These are phyloP conservation scores for Steatornis caripensis DNA, from an alignment of 2,113 vertebrate genomes.

Conservation along the genomic window DNA sequence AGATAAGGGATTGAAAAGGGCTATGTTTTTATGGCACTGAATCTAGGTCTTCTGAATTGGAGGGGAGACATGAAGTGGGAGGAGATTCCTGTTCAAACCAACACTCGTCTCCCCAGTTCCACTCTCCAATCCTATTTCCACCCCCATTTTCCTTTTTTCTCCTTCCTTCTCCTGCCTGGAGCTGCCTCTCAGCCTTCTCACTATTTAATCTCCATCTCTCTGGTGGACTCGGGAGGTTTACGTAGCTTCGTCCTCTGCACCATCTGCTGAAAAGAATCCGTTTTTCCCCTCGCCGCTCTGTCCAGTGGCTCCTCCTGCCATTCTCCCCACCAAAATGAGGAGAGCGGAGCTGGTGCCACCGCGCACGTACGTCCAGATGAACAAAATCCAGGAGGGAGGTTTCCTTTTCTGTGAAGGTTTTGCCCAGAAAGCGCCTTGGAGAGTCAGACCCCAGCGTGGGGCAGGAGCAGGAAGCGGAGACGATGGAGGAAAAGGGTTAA, in stretches of 20 bases:
- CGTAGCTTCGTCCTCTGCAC: conserved; percentile 38
- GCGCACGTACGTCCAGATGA: fast-evolving
- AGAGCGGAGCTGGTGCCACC: background rate
- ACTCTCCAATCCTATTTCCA: conserved; percentile 29
- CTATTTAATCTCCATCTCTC: conserved; percentile 58
- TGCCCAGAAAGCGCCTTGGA: background rate
- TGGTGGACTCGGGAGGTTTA: conserved; percentile 29
- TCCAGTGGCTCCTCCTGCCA: background rate
- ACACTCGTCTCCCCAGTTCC: conserved; percentile 7
- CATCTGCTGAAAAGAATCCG: conserved; percentile 38
- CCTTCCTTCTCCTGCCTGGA: conserved; percentile 5
- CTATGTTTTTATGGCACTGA: conserved; percentile 56
- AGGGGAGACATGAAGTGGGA: conserved; percentile 45
- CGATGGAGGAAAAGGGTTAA: background rate
- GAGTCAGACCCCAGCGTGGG: background rate
- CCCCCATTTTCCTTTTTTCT: conserved; percentile 36
- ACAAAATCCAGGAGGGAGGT: background rate
- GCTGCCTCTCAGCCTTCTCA: conserved; percentile 17
- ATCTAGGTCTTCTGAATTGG: conserved; percentile 22
- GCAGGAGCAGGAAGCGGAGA: background rate
- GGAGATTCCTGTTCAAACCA: conserved; percentile 15
- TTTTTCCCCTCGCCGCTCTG: background rate
- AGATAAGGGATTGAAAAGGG: conserved; percentile 70
- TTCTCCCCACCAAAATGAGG: background rate
- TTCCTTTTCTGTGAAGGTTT: background rate